phyloP scores from a whole-genome alignment of 2,888 invertebrate genomes.

The Dicyrtomina minuta region DNA sequence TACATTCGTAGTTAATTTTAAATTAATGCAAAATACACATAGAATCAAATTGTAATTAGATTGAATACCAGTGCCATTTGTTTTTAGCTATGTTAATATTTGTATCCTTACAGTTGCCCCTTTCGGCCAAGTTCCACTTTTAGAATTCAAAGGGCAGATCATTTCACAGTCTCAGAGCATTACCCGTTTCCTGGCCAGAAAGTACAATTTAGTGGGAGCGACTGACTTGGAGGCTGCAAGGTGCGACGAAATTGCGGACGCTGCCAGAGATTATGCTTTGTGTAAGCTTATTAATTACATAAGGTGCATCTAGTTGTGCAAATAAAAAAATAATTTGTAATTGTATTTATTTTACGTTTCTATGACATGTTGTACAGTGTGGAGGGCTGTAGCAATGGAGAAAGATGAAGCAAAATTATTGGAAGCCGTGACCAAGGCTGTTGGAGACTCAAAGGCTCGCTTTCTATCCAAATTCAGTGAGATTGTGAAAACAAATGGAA shows the following conservation, averaged over 20 bases:
- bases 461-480: slow-evolving; percentile 30
- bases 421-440: background rate
- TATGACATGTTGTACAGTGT: no score
- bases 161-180: slow-evolving; percentile 51
- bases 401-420: slow-evolving; percentile 3
- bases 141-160: slow-evolving; percentile 50
- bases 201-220: slow-evolving; percentile 39
- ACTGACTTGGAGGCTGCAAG: slow-evolving; percentile 41
- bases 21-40: no score
- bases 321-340: background rate
- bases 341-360: no score
- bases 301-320: no score
- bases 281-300: no score
- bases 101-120: slow-evolving; percentile 23
- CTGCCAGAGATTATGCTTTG: slow-evolving; percentile 23
- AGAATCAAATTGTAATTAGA: no score
- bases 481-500: slow-evolving; percentile 30
- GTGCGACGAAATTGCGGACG: slow-evolving; percentile 37
- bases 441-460: background rate
- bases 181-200: slow-evolving; percentile 50
- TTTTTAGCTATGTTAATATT: background rate
- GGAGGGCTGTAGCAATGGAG: background rate
- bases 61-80: no score
- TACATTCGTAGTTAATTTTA: no score
- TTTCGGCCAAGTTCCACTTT: slow-evolving; percentile 48